Evolutionary conservation across 1,140 invertebrate genomes (phyloP), one percentile per base, ranked within the genome.

Genomic region (Tetranychus cinnabarinus): DNA sequence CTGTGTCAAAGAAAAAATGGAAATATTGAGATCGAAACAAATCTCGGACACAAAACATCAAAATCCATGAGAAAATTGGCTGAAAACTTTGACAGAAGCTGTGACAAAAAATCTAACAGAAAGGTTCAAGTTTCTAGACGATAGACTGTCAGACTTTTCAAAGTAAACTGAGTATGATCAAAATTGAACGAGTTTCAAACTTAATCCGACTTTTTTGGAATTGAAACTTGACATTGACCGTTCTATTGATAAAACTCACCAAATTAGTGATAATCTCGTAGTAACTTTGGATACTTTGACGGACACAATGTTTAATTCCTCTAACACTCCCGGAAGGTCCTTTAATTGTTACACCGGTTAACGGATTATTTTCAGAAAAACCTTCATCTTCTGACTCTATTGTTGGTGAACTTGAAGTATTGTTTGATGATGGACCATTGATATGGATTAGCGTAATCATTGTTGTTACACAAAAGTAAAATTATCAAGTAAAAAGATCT

Each of bases 291-390:
- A 62, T 50, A 15, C 37, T 37, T 15, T 62, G 34, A 8, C 59
- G 48, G 15, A 63, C 62, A 56, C 31, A 63, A 39, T 63, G 63
- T 31, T 59, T 47, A n/a, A 54, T 56, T 5, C 62, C 62, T 15
- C 62, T 48, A 8, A 63, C 52, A 31, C 61, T 63, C 13, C 62
- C 62, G n/a, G 59, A 50, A 35, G 59, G 59, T 45, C 59, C 62
- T 36, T 56, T 56, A 36, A 56, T 56, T 56, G 55, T 56, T 39
- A 56, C 15, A 36, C 55, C 37, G 8, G 15, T 34, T 34, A 56
- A 36, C 13, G 34, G 13, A 36, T 8, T 36, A n/a, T 56, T 35
- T 56, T 56, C 55, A 3, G 55, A 56, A 34, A 56, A 56, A 33
- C 55, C 55, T 56, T 56, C 55, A 39, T 56, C 55, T n/a, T 56